Conservation (phyloP, 2,113 vertebrate species). For the Lathamus discolor region DNA sequence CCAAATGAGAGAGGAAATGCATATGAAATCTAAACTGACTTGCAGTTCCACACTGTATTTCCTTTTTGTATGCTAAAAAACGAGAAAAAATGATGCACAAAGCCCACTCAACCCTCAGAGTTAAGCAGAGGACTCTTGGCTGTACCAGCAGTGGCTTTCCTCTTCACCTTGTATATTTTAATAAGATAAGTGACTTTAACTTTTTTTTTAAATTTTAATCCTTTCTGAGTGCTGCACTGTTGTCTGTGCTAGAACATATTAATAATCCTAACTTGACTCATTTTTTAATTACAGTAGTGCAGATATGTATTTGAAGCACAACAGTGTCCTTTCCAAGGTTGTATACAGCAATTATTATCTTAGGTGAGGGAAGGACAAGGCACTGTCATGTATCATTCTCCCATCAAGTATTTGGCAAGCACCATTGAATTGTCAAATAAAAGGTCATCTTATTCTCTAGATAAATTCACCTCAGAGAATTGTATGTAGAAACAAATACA, state of each 20-base stretch:
- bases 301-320: conserved; percentile 4
- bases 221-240: background rate
- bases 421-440: background rate
- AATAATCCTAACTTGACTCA: background rate
- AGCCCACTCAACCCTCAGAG: background rate
- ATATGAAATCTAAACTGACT: background rate
- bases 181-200: background rate
- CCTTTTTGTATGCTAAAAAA: background rate
- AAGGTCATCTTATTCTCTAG: background rate
- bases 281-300: conserved; percentile 33
- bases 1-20: background rate
- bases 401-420: background rate
- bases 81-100: background rate
- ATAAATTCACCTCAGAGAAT: background rate
- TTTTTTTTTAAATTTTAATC: background rate
- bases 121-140: background rate
- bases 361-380: background rate
- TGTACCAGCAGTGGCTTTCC: rapidly evolving
- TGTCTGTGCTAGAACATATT: background rate
- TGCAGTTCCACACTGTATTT: background rate
- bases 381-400: background rate
- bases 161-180: background rate
- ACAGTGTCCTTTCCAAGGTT: background rate
- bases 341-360: background rate
- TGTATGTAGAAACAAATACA: background rate